These are phyloP conservation scores for Dysmachus trigonus DNA, from an alignment of 2,888 invertebrate species.

Conservation along the genomic window DNA sequence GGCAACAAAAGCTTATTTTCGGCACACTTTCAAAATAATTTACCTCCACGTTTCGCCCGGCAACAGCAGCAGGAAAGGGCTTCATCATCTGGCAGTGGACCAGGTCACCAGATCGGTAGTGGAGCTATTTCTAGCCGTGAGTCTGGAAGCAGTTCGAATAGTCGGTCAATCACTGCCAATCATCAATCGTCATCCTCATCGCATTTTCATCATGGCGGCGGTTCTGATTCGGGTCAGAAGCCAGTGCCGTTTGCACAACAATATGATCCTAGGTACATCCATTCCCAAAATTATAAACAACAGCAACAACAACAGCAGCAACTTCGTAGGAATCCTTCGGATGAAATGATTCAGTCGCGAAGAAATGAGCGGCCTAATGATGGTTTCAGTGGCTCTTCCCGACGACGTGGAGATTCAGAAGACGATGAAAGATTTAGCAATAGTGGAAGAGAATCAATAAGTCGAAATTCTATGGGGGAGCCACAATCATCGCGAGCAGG, in stretches of 20 bases:
- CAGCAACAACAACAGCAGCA: slow-evolving; percentile 48
- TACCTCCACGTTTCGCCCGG: slow-evolving; percentile 86
- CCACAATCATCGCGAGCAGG: slow-evolving; percentile 52
- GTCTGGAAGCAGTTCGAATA: slow-evolving; percentile 6
- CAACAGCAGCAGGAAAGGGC: slow-evolving; percentile 70
- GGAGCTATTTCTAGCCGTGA: slow-evolving; percentile 13
- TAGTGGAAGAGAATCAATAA: slow-evolving; percentile 51
- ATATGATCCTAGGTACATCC: slow-evolving; percentile 56
- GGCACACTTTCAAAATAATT: slow-evolving; percentile 80
- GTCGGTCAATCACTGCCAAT: slow-evolving; percentile 54
- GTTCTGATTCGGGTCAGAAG: slow-evolving; percentile 48
- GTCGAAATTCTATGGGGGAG: slow-evolving; percentile 51
- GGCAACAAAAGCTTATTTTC: slow-evolving; percentile 69
- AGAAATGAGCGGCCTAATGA: slow-evolving; percentile 2
- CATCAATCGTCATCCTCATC: slow-evolving; percentile 49
- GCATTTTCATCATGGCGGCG: slow-evolving; percentile 48
- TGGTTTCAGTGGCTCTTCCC: background rate
- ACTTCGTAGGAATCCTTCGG: slow-evolving; percentile 51
- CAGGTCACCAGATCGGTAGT: slow-evolving; percentile 50
- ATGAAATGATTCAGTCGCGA: slow-evolving; percentile 48
- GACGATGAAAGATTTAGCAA: slow-evolving; percentile 54
- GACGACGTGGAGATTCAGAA: slow-evolving; percentile 53
- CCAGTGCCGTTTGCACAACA: slow-evolving; percentile 55
- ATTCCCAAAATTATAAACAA: slow-evolving; percentile 51
- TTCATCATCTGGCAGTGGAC: slow-evolving; percentile 46